These are phyloP conservation scores for Zygothrica quintamaculata DNA, from an alignment of 2,888 invertebrate species.

Conservation along the genomic window DNA sequence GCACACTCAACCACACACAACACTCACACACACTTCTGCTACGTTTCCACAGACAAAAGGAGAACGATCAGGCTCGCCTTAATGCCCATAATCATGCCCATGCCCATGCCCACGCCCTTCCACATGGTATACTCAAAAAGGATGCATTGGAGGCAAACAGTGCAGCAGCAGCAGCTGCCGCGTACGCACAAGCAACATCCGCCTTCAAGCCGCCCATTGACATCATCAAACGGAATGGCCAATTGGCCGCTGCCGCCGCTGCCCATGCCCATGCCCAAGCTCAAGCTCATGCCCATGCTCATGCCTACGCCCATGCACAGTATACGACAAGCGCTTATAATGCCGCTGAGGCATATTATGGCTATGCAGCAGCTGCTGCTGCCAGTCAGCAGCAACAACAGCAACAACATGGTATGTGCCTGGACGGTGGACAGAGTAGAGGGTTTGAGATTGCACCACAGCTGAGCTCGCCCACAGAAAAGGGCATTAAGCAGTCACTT, in stretches of 20 bases:
- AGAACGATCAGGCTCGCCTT: constrained; percentile 84
- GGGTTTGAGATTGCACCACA: constrained; percentile 58
- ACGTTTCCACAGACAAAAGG: constrained; percentile 85
- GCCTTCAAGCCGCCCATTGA: constrained; percentile 92
- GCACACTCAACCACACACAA: constrained; percentile 9
- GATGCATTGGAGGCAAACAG: constrained; percentile 18
- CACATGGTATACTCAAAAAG: constrained; percentile 36
- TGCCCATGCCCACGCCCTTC: constrained; percentile 1
- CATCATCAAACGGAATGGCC: constrained; percentile 85
- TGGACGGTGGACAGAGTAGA: constrained; percentile 10
- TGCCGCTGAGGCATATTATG: constrained; percentile 75
- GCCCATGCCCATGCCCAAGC: constrained; percentile 65
- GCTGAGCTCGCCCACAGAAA: constrained; percentile 42
- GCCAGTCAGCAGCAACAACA: constrained; percentile 63
- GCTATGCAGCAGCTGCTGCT: constrained; percentile 71
- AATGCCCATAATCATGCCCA: constrained; percentile 74
- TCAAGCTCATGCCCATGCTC: constrained; percentile 54
- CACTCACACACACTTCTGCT: constrained; percentile 84
- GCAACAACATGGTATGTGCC: constrained; percentile 33
- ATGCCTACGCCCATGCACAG: constrained; percentile 49
- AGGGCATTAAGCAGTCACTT: constrained; percentile 27
- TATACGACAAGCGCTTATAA: constrained; percentile 71
- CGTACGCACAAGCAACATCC: constrained; percentile 89
- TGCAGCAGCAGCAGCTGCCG: constrained; percentile 87
- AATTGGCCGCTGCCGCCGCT: constrained; percentile 64